Evolutionary conservation across 2,113 vertebrate genomes (phyloP), one percentile per base, ranked within the genome.

Genomic region (Gambusia affinis): DNA sequence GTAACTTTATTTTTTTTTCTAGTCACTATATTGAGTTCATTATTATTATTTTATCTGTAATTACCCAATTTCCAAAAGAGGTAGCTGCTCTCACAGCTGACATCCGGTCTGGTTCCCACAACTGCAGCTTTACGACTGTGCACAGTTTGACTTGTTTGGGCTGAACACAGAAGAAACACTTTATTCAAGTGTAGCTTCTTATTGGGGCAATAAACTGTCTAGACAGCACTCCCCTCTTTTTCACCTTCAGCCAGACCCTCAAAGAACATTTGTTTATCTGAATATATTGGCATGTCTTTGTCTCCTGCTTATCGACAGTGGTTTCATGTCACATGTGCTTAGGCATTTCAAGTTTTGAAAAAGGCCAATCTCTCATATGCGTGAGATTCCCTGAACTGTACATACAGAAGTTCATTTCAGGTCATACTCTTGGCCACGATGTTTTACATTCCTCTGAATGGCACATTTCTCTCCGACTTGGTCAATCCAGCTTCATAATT

Each of bases 161-260:
- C 95, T 96, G 95, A 96, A 92, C 87, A 94, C 92, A 95, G 95
- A 94, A 94, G 94, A 95, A 96, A 95, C 95, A 94, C 87, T 88
- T 94, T 92, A 95, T 97, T 96, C 95, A 94, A 93, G 94, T 95
- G 94, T 95, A 93, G 94, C 92, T 96, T 97, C 95, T 98, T 98
- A 99, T 97, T 97, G 97, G 96, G 87, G 96, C 95, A 94, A 97
- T 99, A 99, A 99, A 99, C 88, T 95, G 97, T 99, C 98, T 99
- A 99, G 98, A 99, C 98, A 96, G 95, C 95, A 95, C 96, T 96
- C 96, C 96, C 96, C 95, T 96, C 95, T 96, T 95, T 67, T 93
- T 85, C 89, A 91, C 88, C 91, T 92, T 90, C 88, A 85, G 78
- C 81, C 82, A 47, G 85, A 64, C 83, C 75, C 74, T 94, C 82